Evolutionary conservation across 2,888 invertebrate genomes (phyloP), one percentile per base, ranked within the genome.

Genomic region (Ochropacha duplaris): DNA sequence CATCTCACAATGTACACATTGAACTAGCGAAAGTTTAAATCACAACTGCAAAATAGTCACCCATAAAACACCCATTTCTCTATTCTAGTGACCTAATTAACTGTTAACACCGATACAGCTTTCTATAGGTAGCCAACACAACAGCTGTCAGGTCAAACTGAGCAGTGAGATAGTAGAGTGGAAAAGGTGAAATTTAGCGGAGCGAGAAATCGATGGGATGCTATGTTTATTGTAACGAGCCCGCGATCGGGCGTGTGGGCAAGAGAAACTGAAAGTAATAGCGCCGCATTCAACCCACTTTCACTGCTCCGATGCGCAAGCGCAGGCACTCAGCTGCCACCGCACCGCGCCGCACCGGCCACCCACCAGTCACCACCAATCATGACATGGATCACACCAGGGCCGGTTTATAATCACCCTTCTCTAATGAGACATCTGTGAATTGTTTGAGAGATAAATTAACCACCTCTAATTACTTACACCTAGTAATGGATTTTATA

Each of bases 181-280:
- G 88, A 88, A 90, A 90, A 90, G 91, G 92, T 90, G 92, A 92
- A 92, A 92, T 88, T 92, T 88, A 86, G 86, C 87, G 81, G 83
- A 87, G 88, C 91, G 90, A 90, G 92, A 92, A 92, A 92, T 92
- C 91, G 88, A 83, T 90, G 90, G 90, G 91, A 90, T 90, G 90
- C 88, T 84, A 88, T 87, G 90, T 88, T 90, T 91, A 91, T 92
- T 91, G 91, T 92, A 91, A 87, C 90, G 87, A 88, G 86, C 86
- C 80, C 80, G 84, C 84, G 85, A 83, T 83, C 86, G 82, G 83
- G 88, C 88, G 85, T 83, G 85, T 82, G 81, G 82, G 84, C 90
- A 86, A 90, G 90, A 90, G 91, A 92, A 92, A 92, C 87, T 86
- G 91, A 92, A 92, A 92, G 92, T 92, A 87, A 90, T 89, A 85